A percentile compares a stretch with the other conserved stretches of the same genome.
Evolutionary conservation across 2,113 vertebrate genomes (phyloP).

Genomic region (Muntiacus reevesi): DNA sequence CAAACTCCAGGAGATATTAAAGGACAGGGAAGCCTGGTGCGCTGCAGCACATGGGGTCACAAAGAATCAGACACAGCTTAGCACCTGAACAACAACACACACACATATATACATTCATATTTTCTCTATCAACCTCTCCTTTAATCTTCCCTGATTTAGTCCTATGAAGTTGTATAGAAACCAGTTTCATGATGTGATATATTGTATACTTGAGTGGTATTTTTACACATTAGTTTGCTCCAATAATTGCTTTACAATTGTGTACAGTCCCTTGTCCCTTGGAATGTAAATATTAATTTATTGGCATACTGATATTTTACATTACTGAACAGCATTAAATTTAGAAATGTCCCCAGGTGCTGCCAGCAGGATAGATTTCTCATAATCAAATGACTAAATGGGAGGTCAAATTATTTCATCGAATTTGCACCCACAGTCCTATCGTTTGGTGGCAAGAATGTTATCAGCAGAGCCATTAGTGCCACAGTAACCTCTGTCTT

Average conservation of each 20-base stretch:
- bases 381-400: constrained; percentile 2
- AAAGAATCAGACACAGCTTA: neutral
- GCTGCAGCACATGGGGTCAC: neutral
- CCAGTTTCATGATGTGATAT: neutral
- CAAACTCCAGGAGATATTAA: neutral
- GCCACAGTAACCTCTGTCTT: constrained; percentile 65
- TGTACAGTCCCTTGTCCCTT: neutral
- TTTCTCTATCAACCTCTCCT: neutral
- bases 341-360: neutral
- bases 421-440: constrained; percentile 36
- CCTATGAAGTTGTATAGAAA: neutral
- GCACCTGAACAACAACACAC: neutral
- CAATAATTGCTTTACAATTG: neutral
- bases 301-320: neutral
- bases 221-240: neutral
- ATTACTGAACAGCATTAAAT: neutral
- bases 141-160: neutral
- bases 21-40: neutral
- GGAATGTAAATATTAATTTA: constrained; percentile 47
- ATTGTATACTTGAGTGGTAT: neutral
- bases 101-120: neutral
- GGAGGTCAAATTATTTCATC: constrained; percentile 37
- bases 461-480: constrained; percentile 55
- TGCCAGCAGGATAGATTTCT: neutral
- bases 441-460: constrained; percentile 44